Conservation (phyloP, 35 echinoderm and acorn worm species). For the Apostichopus parvimensis region DNA sequence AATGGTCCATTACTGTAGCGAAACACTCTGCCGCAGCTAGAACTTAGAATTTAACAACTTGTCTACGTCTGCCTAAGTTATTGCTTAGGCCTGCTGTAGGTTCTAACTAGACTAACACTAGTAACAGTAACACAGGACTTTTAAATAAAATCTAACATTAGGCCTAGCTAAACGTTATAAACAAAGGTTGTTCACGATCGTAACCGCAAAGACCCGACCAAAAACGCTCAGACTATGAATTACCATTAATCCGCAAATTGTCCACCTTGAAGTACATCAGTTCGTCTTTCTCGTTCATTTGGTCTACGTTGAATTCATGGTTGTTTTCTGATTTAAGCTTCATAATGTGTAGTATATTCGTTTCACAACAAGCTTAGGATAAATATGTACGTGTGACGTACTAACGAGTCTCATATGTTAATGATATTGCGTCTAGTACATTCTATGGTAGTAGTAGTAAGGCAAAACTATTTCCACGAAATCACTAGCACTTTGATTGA, state of each 20-base stretch:
- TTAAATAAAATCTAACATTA: too few species aligned
- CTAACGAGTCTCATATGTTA: neutral
- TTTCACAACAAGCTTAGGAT: neutral
- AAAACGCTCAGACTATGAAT: neutral
- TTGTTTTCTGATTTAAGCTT: neutral
- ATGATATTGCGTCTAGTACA: neutral
- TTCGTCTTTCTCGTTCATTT: neutral
- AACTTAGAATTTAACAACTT: too few species aligned
- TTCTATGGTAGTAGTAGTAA: neutral
- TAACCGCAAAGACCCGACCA: neutral
- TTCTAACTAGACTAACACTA: too few species aligned
- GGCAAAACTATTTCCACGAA: neutral
- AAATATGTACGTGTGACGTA: neutral
- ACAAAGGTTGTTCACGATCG: too few species aligned
- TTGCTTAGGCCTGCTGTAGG: too few species aligned
- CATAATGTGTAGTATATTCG: neutral
- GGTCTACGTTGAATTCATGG: neutral
- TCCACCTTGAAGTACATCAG: slow-evolving; percentile 34
- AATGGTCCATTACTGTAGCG: too few species aligned
- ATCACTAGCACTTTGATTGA: neutral
- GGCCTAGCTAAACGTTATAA: too few species aligned
- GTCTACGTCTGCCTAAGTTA: too few species aligned
- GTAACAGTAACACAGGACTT: too few species aligned
- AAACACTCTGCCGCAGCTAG: too few species aligned
- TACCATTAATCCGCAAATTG: neutral